Evolutionary conservation across 1,140 invertebrate species (phyloP), one percentile per base, ranked within the genome.

Genomic region (Drosophila nigrodunni): DNA sequence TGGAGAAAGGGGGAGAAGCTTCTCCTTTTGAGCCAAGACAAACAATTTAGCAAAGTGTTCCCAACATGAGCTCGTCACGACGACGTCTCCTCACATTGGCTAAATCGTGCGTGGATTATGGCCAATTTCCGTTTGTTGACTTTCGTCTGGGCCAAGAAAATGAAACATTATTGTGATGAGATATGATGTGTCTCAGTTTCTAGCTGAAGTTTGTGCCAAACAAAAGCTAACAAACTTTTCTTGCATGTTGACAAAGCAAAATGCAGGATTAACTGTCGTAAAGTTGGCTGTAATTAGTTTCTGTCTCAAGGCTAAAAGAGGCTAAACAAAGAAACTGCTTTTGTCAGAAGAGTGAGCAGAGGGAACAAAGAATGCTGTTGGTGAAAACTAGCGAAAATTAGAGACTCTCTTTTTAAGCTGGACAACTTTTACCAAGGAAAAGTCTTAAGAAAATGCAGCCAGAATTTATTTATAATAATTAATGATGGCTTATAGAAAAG

Each of bases 61-160:
- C 64, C 60, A 64, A 52, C 10, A 41, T 55, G 46, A 55, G 62
- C 57, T 39, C 64, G 60, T 78, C 66, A 59, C 55, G 60, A 50
- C 50, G 62, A 30, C 25, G 25, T 30, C 25, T 62, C 41, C 46
- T 59, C 30, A 60, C 77, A 59, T 66, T 46, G 79, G 58, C 58
- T 57, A 80, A 74, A 82, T 88, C 85, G 85, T 89, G 83, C 85
- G 74, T 77, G 77, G 83, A 82, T 89, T 88, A 89, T 88, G 83
- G 77, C 83, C 83, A 88, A 88, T 88, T 88, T 88, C 83, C 83
- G 80, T 80, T 88, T 80, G 65, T 70, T 61, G 68, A 74, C 65
- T 70, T 66, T 64, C 67, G 18, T 39, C 54, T 18, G 37, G 37
- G 21, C 21, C 30, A 52, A 50, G 34, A 47, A 18, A 50, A 39